A percentile compares a stretch with the other conserved stretches of the same genome.
Evolutionary conservation across 1,140 invertebrate genomes (phyloP).

Genomic region (Penaeus vannamei): DNA sequence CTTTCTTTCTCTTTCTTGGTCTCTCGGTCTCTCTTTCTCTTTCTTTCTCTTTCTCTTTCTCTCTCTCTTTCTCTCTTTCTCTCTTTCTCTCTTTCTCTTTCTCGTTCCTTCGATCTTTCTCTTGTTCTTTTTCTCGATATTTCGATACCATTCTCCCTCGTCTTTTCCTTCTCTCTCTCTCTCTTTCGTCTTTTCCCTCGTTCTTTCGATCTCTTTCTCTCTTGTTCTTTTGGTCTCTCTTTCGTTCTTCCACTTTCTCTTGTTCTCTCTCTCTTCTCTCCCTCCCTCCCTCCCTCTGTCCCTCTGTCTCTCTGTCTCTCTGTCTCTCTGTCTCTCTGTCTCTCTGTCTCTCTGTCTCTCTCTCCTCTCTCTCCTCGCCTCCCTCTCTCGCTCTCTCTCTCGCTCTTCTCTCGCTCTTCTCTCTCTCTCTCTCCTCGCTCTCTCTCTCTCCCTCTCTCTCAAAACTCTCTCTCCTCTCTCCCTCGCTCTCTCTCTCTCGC

Average conservation of each 20-base stretch:
- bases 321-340: too few species aligned
- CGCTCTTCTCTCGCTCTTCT: background rate
- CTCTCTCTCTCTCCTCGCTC: constrained; percentile 4
- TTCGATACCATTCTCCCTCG: constrained; percentile 13
- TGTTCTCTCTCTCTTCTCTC: too few species aligned
- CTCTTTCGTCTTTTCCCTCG: background rate
- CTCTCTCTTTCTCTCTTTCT: background rate
- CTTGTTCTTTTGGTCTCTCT: too few species aligned
- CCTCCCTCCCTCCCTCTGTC: too few species aligned
- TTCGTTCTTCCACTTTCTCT: too few species aligned
- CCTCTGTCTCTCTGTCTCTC: too few species aligned
- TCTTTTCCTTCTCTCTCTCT: constrained; percentile 1
- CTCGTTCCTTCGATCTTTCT: background rate
- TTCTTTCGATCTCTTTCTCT: background rate
- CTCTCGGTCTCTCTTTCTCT: too few species aligned
- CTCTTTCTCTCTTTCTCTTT: background rate
- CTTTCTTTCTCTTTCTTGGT: too few species aligned
- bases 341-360: background rate
- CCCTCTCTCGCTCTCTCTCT: too few species aligned
- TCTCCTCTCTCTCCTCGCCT: background rate
- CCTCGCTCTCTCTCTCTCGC: too few species aligned
- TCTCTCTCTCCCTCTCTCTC: constrained; percentile 28
- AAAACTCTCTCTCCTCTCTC: too few species aligned
- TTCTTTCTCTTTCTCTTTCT: background rate
- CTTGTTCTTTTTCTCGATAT: background rate